Evolutionary conservation across 2,888 invertebrate species (phyloP), one percentile per base, ranked within the genome.

Genomic region (Cantharis rufa): DNA sequence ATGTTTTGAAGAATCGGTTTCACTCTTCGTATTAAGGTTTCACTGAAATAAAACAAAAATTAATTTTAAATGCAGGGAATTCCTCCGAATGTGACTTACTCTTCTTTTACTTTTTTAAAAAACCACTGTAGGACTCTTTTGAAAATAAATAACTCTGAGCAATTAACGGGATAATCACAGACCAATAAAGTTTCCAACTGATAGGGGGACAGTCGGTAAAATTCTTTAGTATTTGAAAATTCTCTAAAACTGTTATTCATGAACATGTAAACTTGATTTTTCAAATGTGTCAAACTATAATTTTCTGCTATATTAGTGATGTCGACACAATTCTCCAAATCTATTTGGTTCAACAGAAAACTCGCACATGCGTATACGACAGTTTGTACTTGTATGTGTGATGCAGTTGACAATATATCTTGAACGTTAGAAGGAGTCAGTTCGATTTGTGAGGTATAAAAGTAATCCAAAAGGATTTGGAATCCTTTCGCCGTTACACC

Each of bases 261-360:
- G 85, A 91, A 93, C 78, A 91, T 89, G 84, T 92, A 93, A 5
- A 92, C 92, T 80, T 90, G 90, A 80, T 90, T 89, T 77, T 90
- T 89, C 28, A 94, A 86, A 69, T 90, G 89, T 72, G 89, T 87
- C 73, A 94, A 87, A 0, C 91, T 91, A 86, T 93, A 94, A 3
- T 92, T 91, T 86, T 94, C 94, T 0, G 93, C 92, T 82, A 94
- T 90, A 21, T 91, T 92, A 1, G 92, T 92, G 78, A 94, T 91
- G 83, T 93, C 93, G n/a, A 93, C 90, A 86, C 93, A 94, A 85
- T 93, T 94, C 74, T 93, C 93, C 77, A 92, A 87, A 84, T 92
- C 92, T 9, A 94, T 89, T 84, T 93, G 92, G n/a, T 90, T 89
- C 86, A 92, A 90, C 21, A 94, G 87, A 83, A 91, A 94, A 78